Percentiles rank a stretch among this genome's conserved stretches.
These are phyloP conservation scores for Cavia aperea DNA, from an alignment of 2,113 vertebrate species.

Conservation along the genomic window DNA sequence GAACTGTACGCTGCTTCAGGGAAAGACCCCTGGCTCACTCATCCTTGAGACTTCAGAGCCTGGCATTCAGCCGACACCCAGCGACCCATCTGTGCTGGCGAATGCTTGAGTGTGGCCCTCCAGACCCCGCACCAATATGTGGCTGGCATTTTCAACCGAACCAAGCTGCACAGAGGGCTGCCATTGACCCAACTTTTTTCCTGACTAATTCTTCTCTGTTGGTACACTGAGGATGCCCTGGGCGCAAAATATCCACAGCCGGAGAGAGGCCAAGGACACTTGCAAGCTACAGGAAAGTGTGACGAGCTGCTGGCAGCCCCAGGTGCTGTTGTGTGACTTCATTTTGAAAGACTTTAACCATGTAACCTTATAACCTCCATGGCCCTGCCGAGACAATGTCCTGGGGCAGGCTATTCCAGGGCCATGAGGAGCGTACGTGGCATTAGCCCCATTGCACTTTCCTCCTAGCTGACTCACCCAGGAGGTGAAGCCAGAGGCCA, in stretches of 20 bases:
- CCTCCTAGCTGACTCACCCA: slow-evolving; percentile 29
- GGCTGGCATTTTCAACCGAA: background rate
- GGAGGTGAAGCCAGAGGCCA: background rate
- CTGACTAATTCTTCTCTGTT: background rate
- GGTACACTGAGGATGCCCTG: background rate
- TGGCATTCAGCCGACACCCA: background rate
- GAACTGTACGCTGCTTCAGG: background rate
- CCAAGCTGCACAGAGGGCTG: background rate
- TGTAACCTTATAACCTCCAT: background rate
- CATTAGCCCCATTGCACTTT: background rate
- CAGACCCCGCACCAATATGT: background rate
- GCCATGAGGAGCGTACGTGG: background rate
- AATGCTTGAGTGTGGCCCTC: background rate
- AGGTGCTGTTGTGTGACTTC: background rate
- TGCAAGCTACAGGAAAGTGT: background rate
- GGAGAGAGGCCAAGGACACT: background rate
- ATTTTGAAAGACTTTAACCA: slow-evolving; percentile 33
- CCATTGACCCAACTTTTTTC: background rate
- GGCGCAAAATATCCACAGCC: background rate
- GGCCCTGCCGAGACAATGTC: background rate
- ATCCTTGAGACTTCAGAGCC: background rate
- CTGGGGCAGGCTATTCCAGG: background rate
- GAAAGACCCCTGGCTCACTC: background rate
- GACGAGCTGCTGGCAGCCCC: background rate
- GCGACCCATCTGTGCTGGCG: background rate